phyloP scores from a whole-genome alignment of 2,113 vertebrate species.

The Glareola pratincola region DNA sequence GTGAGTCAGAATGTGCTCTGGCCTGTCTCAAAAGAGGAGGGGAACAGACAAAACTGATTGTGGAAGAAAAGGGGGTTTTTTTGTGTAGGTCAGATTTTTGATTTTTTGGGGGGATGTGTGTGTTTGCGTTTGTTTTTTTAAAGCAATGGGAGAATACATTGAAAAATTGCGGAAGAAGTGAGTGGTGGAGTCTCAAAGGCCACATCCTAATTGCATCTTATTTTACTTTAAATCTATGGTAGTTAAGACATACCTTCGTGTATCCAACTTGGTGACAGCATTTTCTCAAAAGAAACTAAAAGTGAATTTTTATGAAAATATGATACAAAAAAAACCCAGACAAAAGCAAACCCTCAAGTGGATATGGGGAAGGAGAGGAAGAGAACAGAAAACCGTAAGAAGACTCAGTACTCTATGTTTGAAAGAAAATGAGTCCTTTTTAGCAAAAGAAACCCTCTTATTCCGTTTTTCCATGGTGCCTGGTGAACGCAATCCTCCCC shows the following conservation, averaged over 20 bases:
- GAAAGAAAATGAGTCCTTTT: neutral
- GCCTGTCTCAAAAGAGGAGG: neutral
- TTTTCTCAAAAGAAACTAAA: neutral
- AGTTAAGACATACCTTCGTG: neutral
- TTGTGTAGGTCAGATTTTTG: neutral
- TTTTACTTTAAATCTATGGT: neutral
- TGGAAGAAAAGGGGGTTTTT: neutral
- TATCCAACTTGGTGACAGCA: neutral
- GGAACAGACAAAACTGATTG: neutral
- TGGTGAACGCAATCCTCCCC: neutral
- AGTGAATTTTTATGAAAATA: neutral
- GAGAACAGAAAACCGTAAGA: neutral
- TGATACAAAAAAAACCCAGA: neutral
- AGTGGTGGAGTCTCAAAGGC: neutral
- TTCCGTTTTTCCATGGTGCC: neutral
- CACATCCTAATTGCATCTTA: neutral
- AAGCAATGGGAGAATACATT: neutral
- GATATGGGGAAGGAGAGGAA: neutral
- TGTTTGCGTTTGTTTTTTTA: neutral
- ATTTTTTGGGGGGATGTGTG: no score
- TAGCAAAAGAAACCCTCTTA: rapidly evolving
- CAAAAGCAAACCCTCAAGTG: neutral
- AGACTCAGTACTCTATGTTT: neutral
- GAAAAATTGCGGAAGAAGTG: neutral
- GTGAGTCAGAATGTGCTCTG: neutral